Base-by-base conservation (phyloP, 1,140 invertebrate species). In the Pomacea maculata region DNA sequence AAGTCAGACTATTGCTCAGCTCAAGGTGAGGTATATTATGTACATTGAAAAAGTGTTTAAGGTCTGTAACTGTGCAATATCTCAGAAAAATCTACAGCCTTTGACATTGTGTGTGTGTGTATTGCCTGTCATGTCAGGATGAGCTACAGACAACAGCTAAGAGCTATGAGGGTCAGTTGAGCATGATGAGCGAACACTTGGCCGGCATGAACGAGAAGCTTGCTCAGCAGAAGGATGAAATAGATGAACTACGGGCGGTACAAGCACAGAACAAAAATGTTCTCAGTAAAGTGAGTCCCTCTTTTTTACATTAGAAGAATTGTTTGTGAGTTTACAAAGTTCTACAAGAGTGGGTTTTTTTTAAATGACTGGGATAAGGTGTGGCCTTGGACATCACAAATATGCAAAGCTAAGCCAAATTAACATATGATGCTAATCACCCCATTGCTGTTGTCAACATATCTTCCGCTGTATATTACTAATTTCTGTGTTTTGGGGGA, bases 171-270 rank as follows among this genome's bases (percentile, higher is more conserved):
- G 93, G 94, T 77, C 97, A 98, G 90, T 93, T 98, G 71, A 95
- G 94, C 83, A 95, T 96, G 67, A 95, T 98, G 93, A 97, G 96
- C 79, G 97, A 98, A 90, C 96, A 98, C 93, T 93, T 98, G 84
- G 97, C 96, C 29, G 95, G 95, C 81, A 95, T 98, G 92, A 98
- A 97, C 91, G 96, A 97, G 84, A 96, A 96, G 91, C 93, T 98
- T 52, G 93, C 96, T 63, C 89, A 92, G 77, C 95, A 96, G 89
- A 95, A 95, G 85, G 95, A 97, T 91, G 94, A 95, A 88, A 92
- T 93, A 78, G 92, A 93, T 86, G 87, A 87, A 55, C 84, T 92
- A 2, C 90, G 90, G 79, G 85, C 90, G 29, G 88, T 90, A 75
- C 83, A 88, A 71, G 77, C 65, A 75, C 82, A 73, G 70, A 83